Conservation (phyloP, 2,888 invertebrate genomes). For the Tolmerus cingulatus region DNA sequence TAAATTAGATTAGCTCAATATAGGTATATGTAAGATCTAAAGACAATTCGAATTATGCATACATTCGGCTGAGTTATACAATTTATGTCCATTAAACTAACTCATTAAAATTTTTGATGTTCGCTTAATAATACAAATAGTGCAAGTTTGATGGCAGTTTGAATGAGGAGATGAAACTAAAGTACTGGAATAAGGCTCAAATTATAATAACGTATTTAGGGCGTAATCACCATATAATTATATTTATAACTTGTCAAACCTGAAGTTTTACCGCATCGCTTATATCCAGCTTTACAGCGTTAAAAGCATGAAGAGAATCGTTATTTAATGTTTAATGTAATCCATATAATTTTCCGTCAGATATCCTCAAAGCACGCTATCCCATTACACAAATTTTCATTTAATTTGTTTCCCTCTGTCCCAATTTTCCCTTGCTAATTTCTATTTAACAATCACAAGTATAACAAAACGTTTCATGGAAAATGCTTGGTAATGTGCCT, state of each 20-base stretch:
- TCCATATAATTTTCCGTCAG: background rate
- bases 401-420: background rate
- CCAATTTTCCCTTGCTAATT: background rate
- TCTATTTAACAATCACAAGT: background rate
- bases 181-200: background rate
- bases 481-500: background rate
- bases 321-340: background rate
- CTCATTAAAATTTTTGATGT: no score
- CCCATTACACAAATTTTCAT: background rate
- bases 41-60: no score
- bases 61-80: no score
- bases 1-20: no score
- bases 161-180: background rate
- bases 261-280: no score
- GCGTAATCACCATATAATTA: background rate
- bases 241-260: background rate
- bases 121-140: background rate
- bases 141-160: background rate
- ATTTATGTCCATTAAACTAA: no score
- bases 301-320: background rate
- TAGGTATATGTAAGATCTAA: no score
- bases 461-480: background rate
- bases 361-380: background rate
- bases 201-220: background rate
- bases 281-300: background rate